A percentile compares a stretch with the other conserved stretches of the same genome.
Evolutionary conservation across 2,113 vertebrate genomes (phyloP).

Genomic region (Suricata suricatta): DNA sequence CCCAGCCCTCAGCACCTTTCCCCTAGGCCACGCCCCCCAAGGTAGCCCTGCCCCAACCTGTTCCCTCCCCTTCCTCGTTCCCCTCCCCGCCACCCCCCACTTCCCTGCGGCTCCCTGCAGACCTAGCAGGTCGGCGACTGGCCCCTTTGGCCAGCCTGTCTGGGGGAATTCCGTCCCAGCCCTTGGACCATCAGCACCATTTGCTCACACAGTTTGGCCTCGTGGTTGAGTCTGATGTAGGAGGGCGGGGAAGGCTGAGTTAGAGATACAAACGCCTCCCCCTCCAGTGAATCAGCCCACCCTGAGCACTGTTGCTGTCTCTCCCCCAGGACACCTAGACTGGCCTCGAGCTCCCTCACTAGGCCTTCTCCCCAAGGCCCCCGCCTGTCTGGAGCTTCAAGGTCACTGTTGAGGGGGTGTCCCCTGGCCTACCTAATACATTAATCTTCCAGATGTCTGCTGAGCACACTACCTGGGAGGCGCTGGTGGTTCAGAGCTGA

Average conservation of each 20-base stretch:
- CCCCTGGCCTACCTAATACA: background rate
- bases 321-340: background rate
- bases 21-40: background rate
- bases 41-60: background rate
- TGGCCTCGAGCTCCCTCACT: background rate
- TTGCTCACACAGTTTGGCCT: conserved; percentile 78
- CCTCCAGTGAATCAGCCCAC: background rate
- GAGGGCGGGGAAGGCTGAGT: background rate
- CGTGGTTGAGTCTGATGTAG: background rate
- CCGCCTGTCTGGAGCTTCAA: background rate
- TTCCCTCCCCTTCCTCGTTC: background rate
- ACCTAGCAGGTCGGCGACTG: background rate
- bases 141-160: conserved; percentile 70
- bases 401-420: background rate
- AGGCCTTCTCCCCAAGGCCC: background rate
- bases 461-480: background rate
- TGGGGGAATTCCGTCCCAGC: conserved; percentile 49
- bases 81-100: background rate
- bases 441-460: background rate
- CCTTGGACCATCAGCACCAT: conserved; percentile 58
- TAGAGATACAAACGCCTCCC: background rate
- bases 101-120: background rate
- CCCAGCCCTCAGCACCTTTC: conserved; percentile 27
- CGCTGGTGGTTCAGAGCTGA: background rate
- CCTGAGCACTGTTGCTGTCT: background rate